These are phyloP conservation scores for Menidia beryllina DNA, from an alignment of 2,113 vertebrate genomes.

Conservation along the genomic window DNA sequence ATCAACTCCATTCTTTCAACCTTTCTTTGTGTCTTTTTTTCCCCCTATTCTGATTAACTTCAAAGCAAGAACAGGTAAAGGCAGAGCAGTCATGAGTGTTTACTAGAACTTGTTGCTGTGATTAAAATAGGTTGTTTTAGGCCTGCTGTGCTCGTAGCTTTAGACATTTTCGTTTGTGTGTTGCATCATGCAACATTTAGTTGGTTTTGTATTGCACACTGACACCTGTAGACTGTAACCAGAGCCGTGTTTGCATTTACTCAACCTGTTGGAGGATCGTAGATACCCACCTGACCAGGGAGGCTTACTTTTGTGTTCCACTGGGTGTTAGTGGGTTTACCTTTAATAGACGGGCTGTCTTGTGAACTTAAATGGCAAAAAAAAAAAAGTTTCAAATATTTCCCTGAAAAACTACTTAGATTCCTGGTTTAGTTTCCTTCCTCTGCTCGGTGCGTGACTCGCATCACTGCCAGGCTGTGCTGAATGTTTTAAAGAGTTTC, in stretches of 20 bases:
- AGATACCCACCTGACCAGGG: neutral
- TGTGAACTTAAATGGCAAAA: neutral
- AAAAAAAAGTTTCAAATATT: neutral
- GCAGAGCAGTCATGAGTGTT: conserved; percentile 24
- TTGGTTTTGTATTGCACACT: conserved; percentile 15
- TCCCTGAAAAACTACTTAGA: neutral
- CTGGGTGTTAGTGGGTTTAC: neutral
- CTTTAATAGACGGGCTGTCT: neutral
- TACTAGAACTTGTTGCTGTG: conserved; percentile 57
- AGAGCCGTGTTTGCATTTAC: conserved; percentile 2
- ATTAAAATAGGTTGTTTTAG: conserved; percentile 28
- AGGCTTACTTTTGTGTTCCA: no score
- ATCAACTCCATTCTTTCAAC: conserved; percentile 18
- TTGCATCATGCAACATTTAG: conserved; percentile 26
- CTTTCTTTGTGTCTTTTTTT: conserved; percentile 50
- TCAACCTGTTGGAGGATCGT: neutral
- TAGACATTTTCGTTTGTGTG: conserved; percentile 41
- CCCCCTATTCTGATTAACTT: conserved; percentile 51
- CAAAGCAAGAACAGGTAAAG: conserved; percentile 82
- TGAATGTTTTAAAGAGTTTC: conserved; percentile 85
- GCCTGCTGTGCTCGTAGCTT: conserved; percentile 37
- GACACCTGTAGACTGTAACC: conserved; percentile 12
- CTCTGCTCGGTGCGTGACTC: conserved; percentile 41
- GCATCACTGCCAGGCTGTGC: conserved; percentile 52
- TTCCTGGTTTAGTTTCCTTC: conserved; percentile 3